These are phyloP conservation scores for Nothoprocta pentlandii DNA, from an alignment of 2,113 vertebrate species.

Conservation along the genomic window DNA sequence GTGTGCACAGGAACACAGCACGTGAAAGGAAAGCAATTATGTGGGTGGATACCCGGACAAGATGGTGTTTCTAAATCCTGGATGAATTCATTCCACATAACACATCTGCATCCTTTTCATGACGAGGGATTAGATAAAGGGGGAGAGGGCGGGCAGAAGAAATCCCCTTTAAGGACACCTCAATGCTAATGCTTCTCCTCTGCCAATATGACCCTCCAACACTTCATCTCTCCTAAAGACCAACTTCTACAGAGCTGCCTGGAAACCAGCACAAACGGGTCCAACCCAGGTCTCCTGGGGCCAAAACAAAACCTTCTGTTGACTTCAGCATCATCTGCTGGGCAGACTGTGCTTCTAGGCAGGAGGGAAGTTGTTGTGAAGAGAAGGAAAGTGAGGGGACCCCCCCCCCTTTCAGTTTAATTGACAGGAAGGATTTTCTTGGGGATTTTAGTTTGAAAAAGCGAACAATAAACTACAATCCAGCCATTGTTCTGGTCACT, in stretches of 20 bases:
- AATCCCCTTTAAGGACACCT: background rate
- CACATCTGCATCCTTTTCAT: slow-evolving; percentile 43
- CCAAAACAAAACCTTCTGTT: background rate
- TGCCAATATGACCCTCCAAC: background rate
- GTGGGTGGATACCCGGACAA: slow-evolving; percentile 29
- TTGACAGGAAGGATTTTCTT: slow-evolving; percentile 63
- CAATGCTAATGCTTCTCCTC: background rate
- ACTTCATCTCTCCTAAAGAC: background rate
- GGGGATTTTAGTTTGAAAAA: slow-evolving; percentile 64
- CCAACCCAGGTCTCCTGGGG: background rate
- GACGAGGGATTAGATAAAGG: background rate
- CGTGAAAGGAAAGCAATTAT: slow-evolving; percentile 56
- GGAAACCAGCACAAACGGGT: background rate
- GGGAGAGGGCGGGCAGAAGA: background rate
- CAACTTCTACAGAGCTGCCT: background rate
- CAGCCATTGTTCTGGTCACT: slow-evolving; percentile 62
- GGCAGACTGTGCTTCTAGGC: background rate
- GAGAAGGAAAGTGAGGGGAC: background rate
- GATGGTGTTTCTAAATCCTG: slow-evolving; percentile 38
- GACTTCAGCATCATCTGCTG: background rate
- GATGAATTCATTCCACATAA: slow-evolving; percentile 27
- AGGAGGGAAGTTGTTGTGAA: background rate
- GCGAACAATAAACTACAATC: slow-evolving; percentile 56
- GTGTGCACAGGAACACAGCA: slow-evolving; percentile 16
- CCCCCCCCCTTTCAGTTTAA: background rate